Evolutionary conservation across 2,113 vertebrate species (phyloP).

Genomic region (Protobothrops flavoviridis): DNA sequence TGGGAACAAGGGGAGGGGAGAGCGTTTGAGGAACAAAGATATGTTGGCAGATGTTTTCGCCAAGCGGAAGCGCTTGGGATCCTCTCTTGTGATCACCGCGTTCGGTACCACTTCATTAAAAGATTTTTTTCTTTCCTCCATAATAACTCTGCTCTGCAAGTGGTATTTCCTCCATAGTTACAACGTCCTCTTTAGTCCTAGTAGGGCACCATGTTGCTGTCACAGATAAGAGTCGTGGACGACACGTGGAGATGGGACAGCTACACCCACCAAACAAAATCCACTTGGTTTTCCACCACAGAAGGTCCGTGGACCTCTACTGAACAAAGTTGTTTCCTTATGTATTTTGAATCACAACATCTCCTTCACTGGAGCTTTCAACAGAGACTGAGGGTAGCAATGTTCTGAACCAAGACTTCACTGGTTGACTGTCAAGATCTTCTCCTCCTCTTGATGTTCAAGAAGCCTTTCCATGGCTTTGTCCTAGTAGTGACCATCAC

Average conservation of each 20-base stretch:
- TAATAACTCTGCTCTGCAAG: background rate
- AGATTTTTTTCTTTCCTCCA: background rate
- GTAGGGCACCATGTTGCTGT: accelerated
- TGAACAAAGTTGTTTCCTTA: background rate
- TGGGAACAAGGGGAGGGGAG: background rate
- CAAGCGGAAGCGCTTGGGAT: background rate
- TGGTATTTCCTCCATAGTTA: background rate
- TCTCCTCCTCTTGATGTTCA: background rate
- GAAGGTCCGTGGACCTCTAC: background rate
- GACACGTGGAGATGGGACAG: background rate
- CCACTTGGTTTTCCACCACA: background rate
- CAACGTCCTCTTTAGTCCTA: background rate
- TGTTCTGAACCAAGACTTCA: background rate
- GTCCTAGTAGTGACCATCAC: too few relatives aligned
- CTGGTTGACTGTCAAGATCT: background rate
- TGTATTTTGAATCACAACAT: background rate
- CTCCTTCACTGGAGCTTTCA: background rate
- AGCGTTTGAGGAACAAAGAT: background rate
- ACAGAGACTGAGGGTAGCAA: background rate
- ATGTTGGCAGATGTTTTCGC: background rate
- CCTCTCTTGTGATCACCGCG: background rate
- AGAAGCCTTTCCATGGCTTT: too few relatives aligned
- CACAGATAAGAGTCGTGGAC: background rate
- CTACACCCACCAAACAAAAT: background rate
- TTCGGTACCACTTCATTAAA: background rate